These are phyloP conservation scores for Rotaria macrura DNA, from an alignment of 2,888 invertebrate species.

Conservation along the genomic window DNA sequence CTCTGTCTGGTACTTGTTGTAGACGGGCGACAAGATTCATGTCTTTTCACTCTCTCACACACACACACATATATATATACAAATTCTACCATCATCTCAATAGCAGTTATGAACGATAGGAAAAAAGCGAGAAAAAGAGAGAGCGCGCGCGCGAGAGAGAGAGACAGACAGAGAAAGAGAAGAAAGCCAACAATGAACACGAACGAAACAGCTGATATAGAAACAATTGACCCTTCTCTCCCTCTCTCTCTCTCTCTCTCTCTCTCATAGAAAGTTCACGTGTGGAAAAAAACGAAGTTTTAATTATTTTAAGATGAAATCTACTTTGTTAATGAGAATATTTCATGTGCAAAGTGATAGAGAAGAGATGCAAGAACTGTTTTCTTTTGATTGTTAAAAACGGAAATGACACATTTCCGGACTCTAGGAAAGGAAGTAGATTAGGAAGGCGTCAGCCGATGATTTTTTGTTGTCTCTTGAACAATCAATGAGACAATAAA, in stretches of 20 bases:
- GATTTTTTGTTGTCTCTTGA: not conserved
- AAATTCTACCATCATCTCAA: not conserved
- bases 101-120: not conserved
- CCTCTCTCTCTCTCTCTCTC: not conserved
- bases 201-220: constrained; percentile 11
- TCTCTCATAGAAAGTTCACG: not conserved
- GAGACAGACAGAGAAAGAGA: not conserved
- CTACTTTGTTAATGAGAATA: not conserved
- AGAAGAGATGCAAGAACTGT: too few species aligned
- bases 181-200: not conserved
- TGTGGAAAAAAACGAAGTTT: not conserved
- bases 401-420: not conserved
- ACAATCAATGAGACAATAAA: not conserved
- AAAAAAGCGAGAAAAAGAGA: not conserved
- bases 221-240: not conserved
- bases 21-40: not conserved
- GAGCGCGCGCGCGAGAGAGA: too few species aligned
- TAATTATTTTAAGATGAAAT: not conserved
- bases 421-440: not conserved
- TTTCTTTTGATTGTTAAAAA: not conserved
- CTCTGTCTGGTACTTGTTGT: not conserved
- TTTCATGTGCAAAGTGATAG: too few species aligned
- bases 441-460: not conserved
- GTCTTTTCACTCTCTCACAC: not conserved
- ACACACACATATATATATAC: too few species aligned